These are phyloP conservation scores for Melanotus villosus DNA, from an alignment of 2,888 invertebrate genomes.

Conservation along the genomic window DNA sequence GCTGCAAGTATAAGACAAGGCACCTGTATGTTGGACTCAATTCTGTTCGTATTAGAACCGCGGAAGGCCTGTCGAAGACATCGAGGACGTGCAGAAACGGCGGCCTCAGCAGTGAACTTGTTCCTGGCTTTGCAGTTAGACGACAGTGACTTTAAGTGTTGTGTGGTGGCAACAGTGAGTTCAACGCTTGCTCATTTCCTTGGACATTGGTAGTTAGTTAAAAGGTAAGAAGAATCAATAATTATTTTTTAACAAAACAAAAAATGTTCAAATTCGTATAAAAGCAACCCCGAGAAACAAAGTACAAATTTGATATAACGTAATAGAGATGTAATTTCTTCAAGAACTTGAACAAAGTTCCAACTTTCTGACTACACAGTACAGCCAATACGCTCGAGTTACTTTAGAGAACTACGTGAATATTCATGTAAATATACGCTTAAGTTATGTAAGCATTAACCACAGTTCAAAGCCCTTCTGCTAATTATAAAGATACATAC, in stretches of 20 bases:
- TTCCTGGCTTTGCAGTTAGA: conserved; percentile 51
- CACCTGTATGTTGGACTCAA: conserved; percentile 65
- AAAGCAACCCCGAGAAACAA: no score
- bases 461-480: not conserved
- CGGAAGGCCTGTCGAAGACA: conserved; percentile 56
- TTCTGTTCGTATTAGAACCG: conserved; percentile 60
- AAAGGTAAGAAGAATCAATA: conserved; percentile 38
- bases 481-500: no score
- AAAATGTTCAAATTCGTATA: no score
- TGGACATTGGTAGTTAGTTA: conserved; percentile 34
- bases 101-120: conserved; percentile 56
- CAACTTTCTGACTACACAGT: not conserved
- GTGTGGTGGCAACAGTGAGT: conserved; percentile 57
- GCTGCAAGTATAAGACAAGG: conserved; percentile 64
- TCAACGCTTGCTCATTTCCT: conserved; percentile 52
- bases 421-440: not conserved
- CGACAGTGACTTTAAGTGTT: conserved; percentile 57
- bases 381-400: not conserved
- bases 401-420: not conserved
- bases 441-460: not conserved
- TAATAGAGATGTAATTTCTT: no score
- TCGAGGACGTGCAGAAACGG: conserved; percentile 48
- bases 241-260: not conserved
- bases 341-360: no score
- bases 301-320: no score